A percentile compares a stretch with the other conserved stretches of the same genome.
Conservation (phyloP, 2,113 vertebrate species). For the Upupa epops region DNA sequence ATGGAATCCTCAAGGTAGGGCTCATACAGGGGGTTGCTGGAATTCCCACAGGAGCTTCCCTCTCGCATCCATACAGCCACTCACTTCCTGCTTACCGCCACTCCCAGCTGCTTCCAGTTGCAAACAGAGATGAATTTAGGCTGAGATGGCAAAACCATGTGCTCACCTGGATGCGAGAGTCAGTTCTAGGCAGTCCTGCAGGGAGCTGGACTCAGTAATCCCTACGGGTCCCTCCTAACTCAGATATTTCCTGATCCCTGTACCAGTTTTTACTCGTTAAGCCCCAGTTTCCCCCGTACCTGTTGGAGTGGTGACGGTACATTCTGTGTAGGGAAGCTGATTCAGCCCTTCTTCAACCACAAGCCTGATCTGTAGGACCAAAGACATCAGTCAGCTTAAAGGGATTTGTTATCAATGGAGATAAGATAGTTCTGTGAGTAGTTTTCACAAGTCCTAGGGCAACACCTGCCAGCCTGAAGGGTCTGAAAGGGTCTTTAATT, state of each 20-base stretch:
- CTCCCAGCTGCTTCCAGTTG: background rate
- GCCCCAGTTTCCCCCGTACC: constrained; percentile 63
- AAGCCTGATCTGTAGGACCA: constrained; percentile 86
- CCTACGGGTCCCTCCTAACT: too few species aligned
- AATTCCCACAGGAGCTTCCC: background rate
- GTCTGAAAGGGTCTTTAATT: background rate
- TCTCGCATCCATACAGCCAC: background rate
- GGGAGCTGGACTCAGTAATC: too few species aligned
- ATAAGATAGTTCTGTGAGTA: background rate
- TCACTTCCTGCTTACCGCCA: background rate
- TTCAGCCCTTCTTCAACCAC: constrained; percentile 98
- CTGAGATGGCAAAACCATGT: background rate
- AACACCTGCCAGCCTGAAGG: background rate
- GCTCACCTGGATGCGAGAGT: background rate
- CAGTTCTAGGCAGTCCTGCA: too few species aligned
- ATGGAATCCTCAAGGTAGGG: background rate
- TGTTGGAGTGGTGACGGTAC: constrained; percentile 97
- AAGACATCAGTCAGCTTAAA: constrained; percentile 6
- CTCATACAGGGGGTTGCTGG: background rate
- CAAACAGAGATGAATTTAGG: background rate
- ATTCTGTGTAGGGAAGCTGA: constrained; percentile 95
- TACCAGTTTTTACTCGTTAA: too few species aligned
- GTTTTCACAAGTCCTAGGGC: background rate
- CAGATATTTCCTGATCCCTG: too few species aligned
- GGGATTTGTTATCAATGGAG: background rate